Conservation (phyloP, 2,797 vertebrate species). For the Tarsius wallacei region DNA sequence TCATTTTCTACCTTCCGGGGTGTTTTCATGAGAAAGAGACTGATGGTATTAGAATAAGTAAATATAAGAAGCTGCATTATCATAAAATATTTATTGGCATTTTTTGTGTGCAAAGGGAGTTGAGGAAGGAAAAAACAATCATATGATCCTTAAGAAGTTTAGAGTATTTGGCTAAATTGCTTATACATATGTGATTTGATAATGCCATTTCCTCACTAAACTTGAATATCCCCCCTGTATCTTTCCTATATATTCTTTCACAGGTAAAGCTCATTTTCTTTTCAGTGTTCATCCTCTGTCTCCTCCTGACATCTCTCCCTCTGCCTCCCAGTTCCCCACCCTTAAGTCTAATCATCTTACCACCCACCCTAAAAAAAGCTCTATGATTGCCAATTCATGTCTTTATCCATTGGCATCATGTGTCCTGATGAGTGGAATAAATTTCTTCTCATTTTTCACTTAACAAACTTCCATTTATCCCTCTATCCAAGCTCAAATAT, state of each 20-base stretch:
- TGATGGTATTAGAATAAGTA: constrained; percentile 55
- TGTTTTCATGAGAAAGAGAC: neutral
- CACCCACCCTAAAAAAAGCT: neutral
- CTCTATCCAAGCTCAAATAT: constrained; percentile 54
- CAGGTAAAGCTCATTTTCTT: neutral
- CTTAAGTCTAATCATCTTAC: neutral
- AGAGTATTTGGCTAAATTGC: constrained; percentile 25
- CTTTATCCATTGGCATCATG: neutral
- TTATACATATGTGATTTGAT: constrained; percentile 40
- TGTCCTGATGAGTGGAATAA: constrained; percentile 24
- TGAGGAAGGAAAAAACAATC: constrained; percentile 2
- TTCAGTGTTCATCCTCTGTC: neutral
- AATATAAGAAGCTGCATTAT: constrained; percentile 23
- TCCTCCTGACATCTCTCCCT: neutral
- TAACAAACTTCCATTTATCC: neutral
- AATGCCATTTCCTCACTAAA: constrained; percentile 39
- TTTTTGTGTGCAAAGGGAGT: constrained; percentile 11
- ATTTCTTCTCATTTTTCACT: constrained; percentile 50
- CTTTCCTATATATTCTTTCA: neutral
- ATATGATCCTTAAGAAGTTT: constrained; percentile 12
- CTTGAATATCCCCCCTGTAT: neutral
- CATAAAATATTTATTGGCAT: constrained; percentile 66
- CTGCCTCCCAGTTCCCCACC: neutral
- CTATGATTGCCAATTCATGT: neutral
- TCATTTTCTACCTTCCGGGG: constrained; percentile 31